Base-by-base conservation (phyloP, 2,113 vertebrate species). In the Lepisosteus osseus region DNA sequence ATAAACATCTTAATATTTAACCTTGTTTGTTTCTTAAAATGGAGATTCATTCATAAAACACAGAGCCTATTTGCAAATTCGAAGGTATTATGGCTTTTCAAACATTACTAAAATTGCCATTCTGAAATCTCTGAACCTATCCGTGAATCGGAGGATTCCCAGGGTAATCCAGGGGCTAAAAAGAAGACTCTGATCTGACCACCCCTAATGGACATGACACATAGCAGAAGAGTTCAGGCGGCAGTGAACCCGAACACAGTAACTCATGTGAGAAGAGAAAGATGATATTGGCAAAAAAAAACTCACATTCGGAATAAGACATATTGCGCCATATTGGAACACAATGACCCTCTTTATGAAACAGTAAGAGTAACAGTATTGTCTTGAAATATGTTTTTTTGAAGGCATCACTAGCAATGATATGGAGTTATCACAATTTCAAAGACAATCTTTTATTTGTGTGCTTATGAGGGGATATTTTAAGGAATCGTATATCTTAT, bases 21-120 rank as follows among this genome's bases (percentile, higher is more conserved):
- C 41, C 44, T 44, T 64, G 29, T 55, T 54, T 59, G 65, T 67
- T 54, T 57, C 29, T 43, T 14, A 5, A 61, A 29, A 42, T 67
- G 42, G 29, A 42, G 62, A 72, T 45, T 65, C 45, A 45, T 63
- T 54, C 64, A 61, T 57, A 71, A 64, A 64, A 63, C 12, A 13
- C 7, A 41, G 45, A 40, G 61, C 45, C 8, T 17, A 54, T 65
- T 55, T 72, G 62, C 56, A 65, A 40, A 14, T 14, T 1, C 7
- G 2, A 14, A 56, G 17, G 17, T 6, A 61, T 61, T 15, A 61
- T 61, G 1, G 8, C 8, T 56, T 61, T 61, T 61, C 13, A 56
- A 8, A 15, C n/a, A 45, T 47, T 66, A 66, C 7, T 15, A 66
- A 47, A 47, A 47, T 47, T 17, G 43, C 6, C 14, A 47, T 15